Evolutionary conservation across 2,888 invertebrate genomes (phyloP), one percentile per base, ranked within the genome.

Genomic region (Agrypnus murinus): DNA sequence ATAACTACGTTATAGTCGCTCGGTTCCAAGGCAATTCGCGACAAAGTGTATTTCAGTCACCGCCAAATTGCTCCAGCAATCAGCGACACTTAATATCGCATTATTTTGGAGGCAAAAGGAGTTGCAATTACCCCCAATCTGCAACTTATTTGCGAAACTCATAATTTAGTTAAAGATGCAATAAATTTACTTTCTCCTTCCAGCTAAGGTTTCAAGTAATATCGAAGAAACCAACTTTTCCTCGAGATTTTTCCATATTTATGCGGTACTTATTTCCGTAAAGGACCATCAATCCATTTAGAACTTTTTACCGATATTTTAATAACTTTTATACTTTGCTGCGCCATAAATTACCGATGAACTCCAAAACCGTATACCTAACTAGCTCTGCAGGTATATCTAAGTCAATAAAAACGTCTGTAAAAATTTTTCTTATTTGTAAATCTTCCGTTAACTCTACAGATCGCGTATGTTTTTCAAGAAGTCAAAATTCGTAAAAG

Each of bases 241-340:
- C 12, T 5, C 48, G 25, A 48, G 31, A 58, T 62, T 62, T 62
- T 48, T 62, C 36, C 48, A 34, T 19, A 62, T 62, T 62, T 62
- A 45, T 43, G n/a, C 25, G 31, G 31, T 31, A 62, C 34, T 62
- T 46, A 62, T 48, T 62, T 62, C 32, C 34, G 17, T 62, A 48
- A 36, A 62, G 34, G 19, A 14, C 36, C 62, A 15, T 62, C 48
- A 48, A 48, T 62, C 62, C 48, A 62, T 48, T 62, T 62, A 62
- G 36, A 62, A 62, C 19, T 62, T 62, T 62, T 48, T 46, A 38
- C 48, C 48, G 48, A 48, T 62, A 48, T 38, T 62, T 62, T 62
- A 48, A 48, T 62, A 62, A 62, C 59, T 59, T 59, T 43, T 59
- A 32, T 59, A 59, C 59, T 59, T 59, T 59, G 59, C 43, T 25